These are phyloP conservation scores for Manis javanica DNA, from an alignment of 2,797 vertebrate species.

Conservation along the genomic window DNA sequence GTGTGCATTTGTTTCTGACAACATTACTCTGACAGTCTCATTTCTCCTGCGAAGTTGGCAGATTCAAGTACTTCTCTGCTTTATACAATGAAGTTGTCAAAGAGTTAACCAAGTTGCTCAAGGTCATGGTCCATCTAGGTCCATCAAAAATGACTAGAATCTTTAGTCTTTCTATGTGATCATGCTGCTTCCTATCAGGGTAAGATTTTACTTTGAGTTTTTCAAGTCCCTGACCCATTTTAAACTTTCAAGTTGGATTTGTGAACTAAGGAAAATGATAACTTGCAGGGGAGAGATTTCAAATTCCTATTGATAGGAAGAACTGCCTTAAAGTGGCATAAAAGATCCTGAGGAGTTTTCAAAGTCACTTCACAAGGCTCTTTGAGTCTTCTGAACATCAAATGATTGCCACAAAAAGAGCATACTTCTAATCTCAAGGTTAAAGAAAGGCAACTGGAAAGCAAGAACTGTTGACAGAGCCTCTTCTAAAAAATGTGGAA, in stretches of 20 bases:
- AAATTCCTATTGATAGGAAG: conserved; percentile 49
- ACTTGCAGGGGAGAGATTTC: conserved; percentile 56
- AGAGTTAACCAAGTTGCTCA: conserved; percentile 30
- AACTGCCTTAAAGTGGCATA: conserved; percentile 49
- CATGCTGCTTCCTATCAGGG: not conserved
- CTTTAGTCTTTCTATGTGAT: not conserved
- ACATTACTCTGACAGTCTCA: not conserved
- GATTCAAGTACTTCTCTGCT: not conserved
- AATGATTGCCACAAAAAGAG: conserved; percentile 7
- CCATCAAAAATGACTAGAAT: conserved; percentile 11
- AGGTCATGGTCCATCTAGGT: not conserved
- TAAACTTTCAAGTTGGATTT: conserved; percentile 11
- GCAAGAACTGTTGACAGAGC: not conserved
- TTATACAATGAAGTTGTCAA: not conserved
- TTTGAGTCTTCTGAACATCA: conserved; percentile 59
- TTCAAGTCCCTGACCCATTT: conserved; percentile 28
- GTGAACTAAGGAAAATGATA: conserved; percentile 36
- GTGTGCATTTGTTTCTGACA: not conserved
- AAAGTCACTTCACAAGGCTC: conserved; percentile 58
- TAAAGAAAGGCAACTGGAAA: conserved; percentile 21
- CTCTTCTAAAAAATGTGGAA: not conserved
- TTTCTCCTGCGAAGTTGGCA: not conserved
- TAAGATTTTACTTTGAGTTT: conserved; percentile 27
- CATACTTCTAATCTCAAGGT: conserved; percentile 7
- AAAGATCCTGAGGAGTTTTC: conserved; percentile 60